Evolutionary conservation across 92 coral and sea anemone species (phyloP).

Genomic region (Bergia sp.): DNA sequence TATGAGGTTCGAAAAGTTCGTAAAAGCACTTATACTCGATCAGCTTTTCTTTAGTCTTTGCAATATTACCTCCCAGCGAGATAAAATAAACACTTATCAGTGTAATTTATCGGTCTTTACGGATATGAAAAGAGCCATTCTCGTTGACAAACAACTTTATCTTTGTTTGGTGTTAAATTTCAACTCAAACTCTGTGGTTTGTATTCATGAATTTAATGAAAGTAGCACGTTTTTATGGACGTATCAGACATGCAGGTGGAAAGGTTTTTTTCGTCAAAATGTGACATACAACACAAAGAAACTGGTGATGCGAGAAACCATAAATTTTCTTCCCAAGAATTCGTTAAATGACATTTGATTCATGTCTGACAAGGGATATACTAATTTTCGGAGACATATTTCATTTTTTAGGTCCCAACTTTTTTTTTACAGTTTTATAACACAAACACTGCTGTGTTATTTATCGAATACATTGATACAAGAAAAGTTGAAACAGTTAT

Average conservation of each 20-base stretch:
- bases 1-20: background rate
- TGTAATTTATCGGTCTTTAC: constrained; percentile 2
- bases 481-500: background rate
- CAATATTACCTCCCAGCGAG: constrained; percentile 8
- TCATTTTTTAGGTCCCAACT: background rate
- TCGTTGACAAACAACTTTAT: constrained; percentile 18
- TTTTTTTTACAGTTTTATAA: no score
- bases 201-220: background rate
- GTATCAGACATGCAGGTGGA: background rate
- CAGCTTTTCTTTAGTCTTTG: background rate
- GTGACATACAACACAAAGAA: background rate
- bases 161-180: constrained; percentile 3
- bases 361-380: background rate
- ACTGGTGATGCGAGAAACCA: background rate
- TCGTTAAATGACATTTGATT: background rate
- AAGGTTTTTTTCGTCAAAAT: background rate
- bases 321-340: background rate
- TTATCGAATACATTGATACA: background rate
- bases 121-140: background rate
- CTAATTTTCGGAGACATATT: background rate
- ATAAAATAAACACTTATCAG: background rate
- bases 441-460: background rate
- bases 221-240: background rate
- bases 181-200: constrained; percentile 17
- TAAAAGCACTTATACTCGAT: background rate